Percentiles rank a stretch among this genome's conserved stretches.
phyloP scores from a whole-genome alignment of 2,888 invertebrate genomes.

The Hyalella azteca region DNA sequence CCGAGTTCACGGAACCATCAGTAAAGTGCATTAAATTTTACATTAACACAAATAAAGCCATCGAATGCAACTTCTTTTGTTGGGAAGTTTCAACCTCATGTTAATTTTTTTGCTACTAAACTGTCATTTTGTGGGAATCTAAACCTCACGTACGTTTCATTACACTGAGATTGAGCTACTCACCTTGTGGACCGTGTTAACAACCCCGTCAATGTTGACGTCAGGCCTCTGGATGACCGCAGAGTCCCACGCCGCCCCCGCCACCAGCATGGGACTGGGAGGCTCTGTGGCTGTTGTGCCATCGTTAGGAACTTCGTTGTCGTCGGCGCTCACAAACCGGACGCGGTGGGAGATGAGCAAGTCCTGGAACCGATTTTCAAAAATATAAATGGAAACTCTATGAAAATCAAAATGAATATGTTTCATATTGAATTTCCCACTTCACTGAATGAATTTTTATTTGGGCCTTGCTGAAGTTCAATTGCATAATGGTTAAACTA shows the following conservation, averaged over 20 bases:
- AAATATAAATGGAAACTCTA: not conserved
- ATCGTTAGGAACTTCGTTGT: not conserved
- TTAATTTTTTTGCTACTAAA: no score
- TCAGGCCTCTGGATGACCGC: slow-evolving; percentile 22
- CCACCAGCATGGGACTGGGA: not conserved
- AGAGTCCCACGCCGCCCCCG: not conserved
- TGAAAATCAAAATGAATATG: not conserved
- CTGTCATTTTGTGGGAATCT: no score
- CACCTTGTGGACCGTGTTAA: slow-evolving; percentile 43
- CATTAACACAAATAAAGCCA: no score
- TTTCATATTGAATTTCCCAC: not conserved
- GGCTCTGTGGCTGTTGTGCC: not conserved
- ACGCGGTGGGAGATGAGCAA: not conserved
- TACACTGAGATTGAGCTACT: no score
- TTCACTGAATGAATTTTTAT: not conserved
- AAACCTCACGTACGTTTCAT: no score
- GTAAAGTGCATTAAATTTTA: no score
- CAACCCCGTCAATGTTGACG: slow-evolving; percentile 39
- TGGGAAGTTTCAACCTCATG: no score
- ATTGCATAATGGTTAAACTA: not conserved
- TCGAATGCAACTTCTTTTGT: no score
- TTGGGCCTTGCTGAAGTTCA: not conserved
- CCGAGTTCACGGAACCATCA: no score
- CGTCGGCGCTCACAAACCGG: not conserved
- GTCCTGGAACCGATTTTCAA: no score